A percentile compares a stretch with the other conserved stretches of the same genome.
These are phyloP conservation scores for Glossophaga mutica DNA, from an alignment of 2,797 vertebrate species.

Conservation along the genomic window DNA sequence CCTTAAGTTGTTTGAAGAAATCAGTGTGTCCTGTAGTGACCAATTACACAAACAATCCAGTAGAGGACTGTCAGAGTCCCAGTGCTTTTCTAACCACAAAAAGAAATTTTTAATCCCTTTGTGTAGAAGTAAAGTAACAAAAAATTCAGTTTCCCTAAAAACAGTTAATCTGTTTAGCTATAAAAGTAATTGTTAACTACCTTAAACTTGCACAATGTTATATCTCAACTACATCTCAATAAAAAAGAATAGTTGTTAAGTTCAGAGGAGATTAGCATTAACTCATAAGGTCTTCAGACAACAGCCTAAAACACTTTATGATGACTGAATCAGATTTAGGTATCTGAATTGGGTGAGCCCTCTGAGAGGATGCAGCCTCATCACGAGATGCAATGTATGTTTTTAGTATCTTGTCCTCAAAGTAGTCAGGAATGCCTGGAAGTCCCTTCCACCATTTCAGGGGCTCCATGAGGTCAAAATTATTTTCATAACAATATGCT, in stretches of 20 bases:
- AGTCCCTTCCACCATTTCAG: neutral
- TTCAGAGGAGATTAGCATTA: neutral
- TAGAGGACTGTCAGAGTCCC: neutral
- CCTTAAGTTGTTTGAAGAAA: neutral
- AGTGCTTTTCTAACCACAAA: neutral
- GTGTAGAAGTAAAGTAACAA: neutral
- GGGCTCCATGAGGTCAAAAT: neutral
- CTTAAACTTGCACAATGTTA: neutral
- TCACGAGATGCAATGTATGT: too few species aligned
- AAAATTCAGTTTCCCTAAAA: neutral
- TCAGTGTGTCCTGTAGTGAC: neutral
- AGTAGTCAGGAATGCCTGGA: neutral
- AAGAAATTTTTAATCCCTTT: neutral
- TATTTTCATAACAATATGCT: conserved; percentile 38
- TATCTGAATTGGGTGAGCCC: neutral
- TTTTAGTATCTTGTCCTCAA: neutral
- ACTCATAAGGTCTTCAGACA: neutral
- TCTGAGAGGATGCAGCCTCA: neutral
- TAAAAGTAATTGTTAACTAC: neutral
- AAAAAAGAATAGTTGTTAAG: neutral
- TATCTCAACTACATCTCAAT: neutral
- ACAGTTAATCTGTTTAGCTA: neutral
- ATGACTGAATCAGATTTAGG: neutral
- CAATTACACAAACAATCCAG: neutral
- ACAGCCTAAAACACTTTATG: neutral